A percentile compares a stretch with the other conserved stretches of the same genome.
Conservation (phyloP, 2,113 vertebrate species). For the Bujurquina vittata region DNA sequence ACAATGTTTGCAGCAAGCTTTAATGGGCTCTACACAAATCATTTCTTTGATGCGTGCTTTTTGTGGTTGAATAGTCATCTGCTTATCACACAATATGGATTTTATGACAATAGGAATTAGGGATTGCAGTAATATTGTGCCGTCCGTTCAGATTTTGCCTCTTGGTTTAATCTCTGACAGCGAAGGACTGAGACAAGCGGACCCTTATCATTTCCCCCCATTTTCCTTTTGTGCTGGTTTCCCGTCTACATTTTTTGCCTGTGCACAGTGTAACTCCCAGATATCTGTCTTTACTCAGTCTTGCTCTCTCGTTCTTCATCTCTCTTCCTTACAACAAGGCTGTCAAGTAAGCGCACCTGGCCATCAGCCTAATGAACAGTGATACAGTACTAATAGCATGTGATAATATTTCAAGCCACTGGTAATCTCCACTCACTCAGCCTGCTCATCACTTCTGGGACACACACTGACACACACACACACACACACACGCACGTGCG, state of each 20-base stretch:
- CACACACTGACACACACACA: not conserved
- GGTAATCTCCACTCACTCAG: constrained; percentile 71
- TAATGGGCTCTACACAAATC: constrained; percentile 28
- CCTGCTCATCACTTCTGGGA: constrained; percentile 56
- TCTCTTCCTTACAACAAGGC: constrained; percentile 28
- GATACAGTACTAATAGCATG: constrained; percentile 74
- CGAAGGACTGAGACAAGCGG: constrained; percentile 14
- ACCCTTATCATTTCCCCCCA: constrained; percentile 19
- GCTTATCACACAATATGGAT: constrained; percentile 21
- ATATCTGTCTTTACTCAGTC: not conserved
- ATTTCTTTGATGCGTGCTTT: constrained; percentile 34
- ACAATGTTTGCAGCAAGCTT: constrained; percentile 50
- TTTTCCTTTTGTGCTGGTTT: constrained; percentile 19
- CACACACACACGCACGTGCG: not conserved
- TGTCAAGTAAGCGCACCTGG: constrained; percentile 44
- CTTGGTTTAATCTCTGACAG: constrained; percentile 17
- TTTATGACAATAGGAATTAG: constrained; percentile 25
- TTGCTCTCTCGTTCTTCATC: constrained; percentile 15
- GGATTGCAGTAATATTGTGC: not conserved
- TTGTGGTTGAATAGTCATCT: constrained; percentile 15
- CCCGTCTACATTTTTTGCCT: constrained; percentile 11
- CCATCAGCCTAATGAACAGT: constrained; percentile 75
- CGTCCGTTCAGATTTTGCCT: constrained; percentile 26
- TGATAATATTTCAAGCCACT: constrained; percentile 75
- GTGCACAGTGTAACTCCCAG: not conserved